Evolutionary conservation across 2,797 vertebrate genomes (phyloP).

Genomic region (Caiman crocodilus): DNA sequence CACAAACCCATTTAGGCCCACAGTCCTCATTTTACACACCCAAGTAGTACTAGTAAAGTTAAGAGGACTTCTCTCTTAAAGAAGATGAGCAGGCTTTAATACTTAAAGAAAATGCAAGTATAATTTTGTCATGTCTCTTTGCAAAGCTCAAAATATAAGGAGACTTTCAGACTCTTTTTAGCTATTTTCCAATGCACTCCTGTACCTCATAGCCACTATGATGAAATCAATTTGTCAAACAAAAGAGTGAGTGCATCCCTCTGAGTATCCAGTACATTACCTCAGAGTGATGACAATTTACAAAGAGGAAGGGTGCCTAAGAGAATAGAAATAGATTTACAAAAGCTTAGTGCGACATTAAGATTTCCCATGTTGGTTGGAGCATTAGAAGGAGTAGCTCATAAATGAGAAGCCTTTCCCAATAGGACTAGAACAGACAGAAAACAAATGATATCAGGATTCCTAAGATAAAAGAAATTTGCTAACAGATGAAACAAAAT

Average conservation of each 20-base stretch:
- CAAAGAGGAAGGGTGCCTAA: background rate
- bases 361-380: constrained; percentile 33
- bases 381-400: constrained; percentile 34
- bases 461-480: constrained; percentile 52
- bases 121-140: background rate
- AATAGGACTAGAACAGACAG: background rate
- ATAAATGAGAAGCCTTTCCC: constrained; percentile 27
- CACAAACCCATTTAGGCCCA: background rate
- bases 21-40: background rate
- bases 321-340: constrained; percentile 25
- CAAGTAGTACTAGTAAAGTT: background rate
- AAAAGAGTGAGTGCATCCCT: background rate
- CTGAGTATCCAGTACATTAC: background rate
- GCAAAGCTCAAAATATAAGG: background rate
- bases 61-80: background rate
- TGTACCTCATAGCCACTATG: background rate
- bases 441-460: constrained; percentile 53
- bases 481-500: constrained; percentile 51
- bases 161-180: background rate
- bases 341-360: constrained; percentile 14
- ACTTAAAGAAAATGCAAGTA: background rate
- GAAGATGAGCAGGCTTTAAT: background rate
- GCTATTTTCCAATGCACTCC: background rate
- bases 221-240: background rate
- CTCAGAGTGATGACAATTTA: background rate